These are phyloP conservation scores for Psylliodes chrysocephalus DNA, from an alignment of 2,888 invertebrate genomes.

Conservation along the genomic window DNA sequence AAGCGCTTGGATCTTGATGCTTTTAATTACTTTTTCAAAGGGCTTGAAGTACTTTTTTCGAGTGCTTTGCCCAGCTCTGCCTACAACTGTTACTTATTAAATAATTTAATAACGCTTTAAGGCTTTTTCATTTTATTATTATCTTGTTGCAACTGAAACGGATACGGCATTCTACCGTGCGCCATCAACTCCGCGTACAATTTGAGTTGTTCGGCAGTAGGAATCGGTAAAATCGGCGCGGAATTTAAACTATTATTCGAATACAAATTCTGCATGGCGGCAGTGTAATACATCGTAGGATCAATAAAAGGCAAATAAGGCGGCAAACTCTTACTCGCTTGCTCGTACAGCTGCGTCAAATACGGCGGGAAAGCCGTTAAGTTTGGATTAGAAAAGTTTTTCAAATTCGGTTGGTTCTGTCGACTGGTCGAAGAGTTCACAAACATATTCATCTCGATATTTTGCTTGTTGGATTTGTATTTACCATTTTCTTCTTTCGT, in stretches of 20 bases:
- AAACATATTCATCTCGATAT: conserved; percentile 33
- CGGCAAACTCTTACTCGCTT: conserved; percentile 37
- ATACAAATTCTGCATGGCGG: conserved; percentile 65
- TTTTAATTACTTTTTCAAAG: no score
- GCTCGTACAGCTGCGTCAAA: conserved; percentile 50
- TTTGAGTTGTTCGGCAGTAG: conserved; percentile 66
- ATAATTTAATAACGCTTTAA: conserved; percentile 26
- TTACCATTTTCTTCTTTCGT: conserved; percentile 59
- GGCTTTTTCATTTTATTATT: conserved; percentile 51
- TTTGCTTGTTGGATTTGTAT: conserved; percentile 44
- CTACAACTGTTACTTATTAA: not conserved
- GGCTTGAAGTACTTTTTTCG: no score
- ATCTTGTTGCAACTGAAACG: conserved; percentile 58
- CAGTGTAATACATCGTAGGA: conserved; percentile 64
- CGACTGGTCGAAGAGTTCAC: conserved; percentile 28
- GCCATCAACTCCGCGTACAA: conserved; percentile 68
- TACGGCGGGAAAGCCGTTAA: conserved; percentile 46
- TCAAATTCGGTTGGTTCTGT: conserved; percentile 18
- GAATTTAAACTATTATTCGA: conserved; percentile 56
- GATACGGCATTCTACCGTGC: conserved; percentile 56
- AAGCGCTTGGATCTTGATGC: no score
- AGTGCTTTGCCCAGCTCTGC: no score
- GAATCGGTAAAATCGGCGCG: conserved; percentile 62
- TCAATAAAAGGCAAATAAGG: conserved; percentile 63
- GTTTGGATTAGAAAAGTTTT: conserved; percentile 35